Evolutionary conservation across 2,113 vertebrate genomes (phyloP).

Genomic region (Spilogale gracilis): DNA sequence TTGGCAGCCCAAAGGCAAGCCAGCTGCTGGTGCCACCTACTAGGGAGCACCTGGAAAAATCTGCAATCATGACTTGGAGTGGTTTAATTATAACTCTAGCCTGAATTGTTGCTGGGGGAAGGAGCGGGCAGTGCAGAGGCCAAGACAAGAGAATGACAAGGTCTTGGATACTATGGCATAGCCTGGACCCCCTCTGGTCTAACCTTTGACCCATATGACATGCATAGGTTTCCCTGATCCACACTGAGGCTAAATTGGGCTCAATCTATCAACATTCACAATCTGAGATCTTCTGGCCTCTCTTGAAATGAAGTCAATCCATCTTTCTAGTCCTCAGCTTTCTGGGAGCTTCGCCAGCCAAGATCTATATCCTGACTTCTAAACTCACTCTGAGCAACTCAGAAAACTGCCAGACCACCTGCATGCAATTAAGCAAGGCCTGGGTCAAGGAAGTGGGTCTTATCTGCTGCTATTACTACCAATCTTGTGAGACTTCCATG

Average conservation of each 20-base stretch:
- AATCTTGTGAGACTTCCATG: neutral
- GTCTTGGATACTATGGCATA: neutral
- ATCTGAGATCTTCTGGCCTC: conserved; percentile 61
- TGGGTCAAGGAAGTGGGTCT: neutral
- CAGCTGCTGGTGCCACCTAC: conserved; percentile 6
- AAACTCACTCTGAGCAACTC: conserved; percentile 33
- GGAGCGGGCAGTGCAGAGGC: neutral
- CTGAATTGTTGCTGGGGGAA: neutral
- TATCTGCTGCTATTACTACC: neutral
- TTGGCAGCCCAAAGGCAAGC: neutral
- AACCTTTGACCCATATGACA: neutral
- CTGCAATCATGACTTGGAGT: neutral
- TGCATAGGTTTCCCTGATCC: neutral
- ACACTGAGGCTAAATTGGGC: neutral
- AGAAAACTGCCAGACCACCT: conserved; percentile 58
- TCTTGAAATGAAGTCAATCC: conserved; percentile 68
- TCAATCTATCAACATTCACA: conserved; percentile 49
- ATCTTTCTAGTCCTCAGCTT: conserved; percentile 69
- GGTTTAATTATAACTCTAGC: neutral
- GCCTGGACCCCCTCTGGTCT: neutral
- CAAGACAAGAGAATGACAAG: neutral
- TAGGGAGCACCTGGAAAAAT: neutral
- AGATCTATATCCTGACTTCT: conserved; percentile 30
- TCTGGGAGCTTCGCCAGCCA: conserved; percentile 70
- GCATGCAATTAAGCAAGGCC: neutral